phyloP scores from a whole-genome alignment of 2,113 vertebrate genomes.

The Mesembrinibis cayennensis region DNA sequence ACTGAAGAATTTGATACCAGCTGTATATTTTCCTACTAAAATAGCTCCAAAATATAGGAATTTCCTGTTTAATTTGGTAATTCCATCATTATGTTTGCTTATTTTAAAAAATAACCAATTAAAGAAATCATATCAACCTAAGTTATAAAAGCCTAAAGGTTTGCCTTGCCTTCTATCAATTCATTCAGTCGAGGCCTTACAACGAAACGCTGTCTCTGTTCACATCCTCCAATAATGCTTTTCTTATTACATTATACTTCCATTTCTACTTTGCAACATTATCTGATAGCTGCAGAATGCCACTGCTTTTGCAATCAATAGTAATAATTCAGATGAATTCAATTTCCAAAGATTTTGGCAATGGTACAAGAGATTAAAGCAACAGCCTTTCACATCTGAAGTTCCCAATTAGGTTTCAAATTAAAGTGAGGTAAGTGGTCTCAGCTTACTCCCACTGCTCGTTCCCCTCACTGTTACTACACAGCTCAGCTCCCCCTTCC shows the following conservation, averaged over 20 bases:
- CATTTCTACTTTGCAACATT: background rate
- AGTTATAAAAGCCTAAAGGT: background rate
- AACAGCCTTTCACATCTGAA: slow-evolving; percentile 9
- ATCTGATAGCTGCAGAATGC: background rate
- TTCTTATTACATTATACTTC: background rate
- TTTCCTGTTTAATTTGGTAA: background rate
- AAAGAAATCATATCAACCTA: background rate
- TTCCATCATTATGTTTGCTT: background rate
- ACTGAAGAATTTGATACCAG: background rate
- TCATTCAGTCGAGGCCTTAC: background rate
- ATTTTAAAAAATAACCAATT: background rate
- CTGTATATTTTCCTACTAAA: background rate
- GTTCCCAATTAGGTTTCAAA: background rate
- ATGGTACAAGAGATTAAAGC: background rate
- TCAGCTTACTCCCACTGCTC: slow-evolving; percentile 14
- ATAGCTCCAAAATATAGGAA: background rate
- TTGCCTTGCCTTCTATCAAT: background rate
- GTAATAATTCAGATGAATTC: background rate
- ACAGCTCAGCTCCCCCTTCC: background rate
- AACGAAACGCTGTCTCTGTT: background rate
- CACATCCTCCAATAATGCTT: background rate
- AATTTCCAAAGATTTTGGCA: slow-evolving; percentile 34
- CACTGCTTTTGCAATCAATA: background rate
- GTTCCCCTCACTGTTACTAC: background rate
- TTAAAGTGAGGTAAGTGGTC: background rate